A percentile compares a stretch with the other conserved stretches of the same genome.
Evolutionary conservation across 2,888 invertebrate species (phyloP).

Genomic region (Troides oblongomaculatus): DNA sequence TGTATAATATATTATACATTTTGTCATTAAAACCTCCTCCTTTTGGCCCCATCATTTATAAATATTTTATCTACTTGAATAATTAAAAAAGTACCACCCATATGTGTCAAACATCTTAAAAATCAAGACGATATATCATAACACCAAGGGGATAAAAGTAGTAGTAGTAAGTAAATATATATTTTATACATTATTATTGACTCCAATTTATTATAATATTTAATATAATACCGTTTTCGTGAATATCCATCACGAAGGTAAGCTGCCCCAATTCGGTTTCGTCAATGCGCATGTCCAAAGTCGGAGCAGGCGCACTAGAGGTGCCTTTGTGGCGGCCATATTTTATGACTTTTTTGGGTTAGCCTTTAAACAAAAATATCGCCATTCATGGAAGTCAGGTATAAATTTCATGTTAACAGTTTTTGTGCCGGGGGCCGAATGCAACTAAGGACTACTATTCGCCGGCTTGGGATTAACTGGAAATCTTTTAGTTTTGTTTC

Average conservation of each 20-base stretch:
- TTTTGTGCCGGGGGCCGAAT: conserved; percentile 50
- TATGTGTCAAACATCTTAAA: background rate
- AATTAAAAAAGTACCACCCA: background rate
- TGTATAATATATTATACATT: too few species aligned
- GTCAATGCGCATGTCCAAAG: conserved; percentile 66
- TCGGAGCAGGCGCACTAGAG: conserved; percentile 66
- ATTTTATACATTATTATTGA: background rate
- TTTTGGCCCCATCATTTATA: too few species aligned
- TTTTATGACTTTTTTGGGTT: conserved; percentile 66
- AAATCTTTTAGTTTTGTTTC: conserved; percentile 22
- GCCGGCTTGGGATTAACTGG: conserved; percentile 41
- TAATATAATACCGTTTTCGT: too few species aligned
- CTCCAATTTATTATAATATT: too few species aligned
- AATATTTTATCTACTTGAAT: too few species aligned
- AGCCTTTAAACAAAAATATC: conserved; percentile 64
- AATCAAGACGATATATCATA: background rate
- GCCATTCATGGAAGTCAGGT: conserved; percentile 75
- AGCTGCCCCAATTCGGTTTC: conserved; percentile 38
- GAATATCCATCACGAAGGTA: conserved; percentile 32
- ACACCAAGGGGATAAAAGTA: background rate
- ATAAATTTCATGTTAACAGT: conserved; percentile 62
- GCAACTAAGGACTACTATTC: conserved; percentile 45
- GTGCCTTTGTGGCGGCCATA: conserved; percentile 75
- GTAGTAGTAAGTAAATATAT: background rate
- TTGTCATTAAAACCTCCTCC: too few species aligned